Percentiles rank a stretch among this genome's conserved stretches.
phyloP scores from a whole-genome alignment of 2,113 vertebrate genomes.

The Mormyrus lacerda region DNA sequence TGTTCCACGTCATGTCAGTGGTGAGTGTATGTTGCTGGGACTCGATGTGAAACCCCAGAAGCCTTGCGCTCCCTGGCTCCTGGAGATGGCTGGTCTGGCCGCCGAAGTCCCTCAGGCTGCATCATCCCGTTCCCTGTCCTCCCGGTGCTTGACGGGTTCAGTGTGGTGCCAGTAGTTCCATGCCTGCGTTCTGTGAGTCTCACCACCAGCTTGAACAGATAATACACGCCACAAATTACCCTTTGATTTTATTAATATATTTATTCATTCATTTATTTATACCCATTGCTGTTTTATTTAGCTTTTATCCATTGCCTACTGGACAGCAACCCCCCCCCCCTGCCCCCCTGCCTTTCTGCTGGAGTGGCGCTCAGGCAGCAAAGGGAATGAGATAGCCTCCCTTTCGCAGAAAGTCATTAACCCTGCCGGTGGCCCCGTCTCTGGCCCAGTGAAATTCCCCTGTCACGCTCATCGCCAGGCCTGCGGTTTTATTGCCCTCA shows the following conservation, averaged over 20 bases:
- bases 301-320: conserved; percentile 56
- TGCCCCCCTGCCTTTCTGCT: conserved; percentile 17
- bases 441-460: conserved; percentile 35
- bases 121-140: conserved; percentile 40
- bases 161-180: conserved; percentile 38
- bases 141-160: conserved; percentile 55
- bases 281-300: conserved; percentile 33
- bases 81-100: conserved; percentile 30
- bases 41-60: conserved; percentile 44
- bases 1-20: background rate
- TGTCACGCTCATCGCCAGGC: conserved; percentile 34
- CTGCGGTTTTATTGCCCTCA: conserved; percentile 7
- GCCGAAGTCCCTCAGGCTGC: background rate
- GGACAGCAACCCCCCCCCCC: conserved; percentile 39
- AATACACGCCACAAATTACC: conserved; percentile 61
- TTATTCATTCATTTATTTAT: background rate
- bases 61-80: conserved; percentile 46
- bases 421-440: conserved; percentile 38
- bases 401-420: conserved; percentile 49
- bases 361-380: conserved; percentile 22
- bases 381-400: conserved; percentile 43
- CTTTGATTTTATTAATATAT: conserved; percentile 34
- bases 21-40: conserved; percentile 23
- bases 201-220: conserved; percentile 57
- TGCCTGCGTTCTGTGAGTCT: conserved; percentile 54